Evolutionary conservation across 2,113 vertebrate species (phyloP).

Genomic region (Rana temporaria): DNA sequence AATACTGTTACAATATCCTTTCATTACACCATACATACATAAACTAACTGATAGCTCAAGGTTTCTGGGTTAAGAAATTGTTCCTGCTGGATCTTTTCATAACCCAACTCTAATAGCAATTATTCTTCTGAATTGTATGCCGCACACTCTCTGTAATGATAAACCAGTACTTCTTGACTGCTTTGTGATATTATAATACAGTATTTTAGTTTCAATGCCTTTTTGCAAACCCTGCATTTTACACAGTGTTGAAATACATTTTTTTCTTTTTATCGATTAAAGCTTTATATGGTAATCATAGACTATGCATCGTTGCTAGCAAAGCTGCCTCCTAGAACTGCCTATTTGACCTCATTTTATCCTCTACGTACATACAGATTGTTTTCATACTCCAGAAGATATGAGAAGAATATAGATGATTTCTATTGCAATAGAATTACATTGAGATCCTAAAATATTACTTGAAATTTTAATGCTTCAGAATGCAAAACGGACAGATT

Average conservation of each 20-base stretch:
- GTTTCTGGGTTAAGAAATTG: background rate
- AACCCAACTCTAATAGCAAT: slow-evolving; percentile 15
- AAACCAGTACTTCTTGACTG: background rate
- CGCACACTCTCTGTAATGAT: slow-evolving; percentile 13
- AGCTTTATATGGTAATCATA: slow-evolving; percentile 48
- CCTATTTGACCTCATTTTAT: slow-evolving; percentile 73
- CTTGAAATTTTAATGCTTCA: slow-evolving; percentile 62
- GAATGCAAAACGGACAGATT: slow-evolving; percentile 57
- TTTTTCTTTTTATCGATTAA: slow-evolving; percentile 7
- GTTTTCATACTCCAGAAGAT: slow-evolving; percentile 67
- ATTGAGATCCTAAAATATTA: slow-evolving; percentile 64
- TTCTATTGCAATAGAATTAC: slow-evolving; percentile 57
- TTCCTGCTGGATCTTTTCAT: background rate
- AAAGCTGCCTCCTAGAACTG: slow-evolving; percentile 62
- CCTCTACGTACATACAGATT: slow-evolving; percentile 69
- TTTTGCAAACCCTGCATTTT: slow-evolving; percentile 35
- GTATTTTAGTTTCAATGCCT: slow-evolving; percentile 16
- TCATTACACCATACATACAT: background rate
- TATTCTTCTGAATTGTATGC: slow-evolving; percentile 6
- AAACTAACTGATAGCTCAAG: slow-evolving; percentile 12
- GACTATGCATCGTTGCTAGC: slow-evolving; percentile 2
- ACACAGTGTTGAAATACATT: slow-evolving; percentile 2
- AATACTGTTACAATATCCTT: background rate
- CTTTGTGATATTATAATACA: slow-evolving; percentile 40
- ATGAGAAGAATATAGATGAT: slow-evolving; percentile 69